A percentile compares a stretch with the other conserved stretches of the same genome.
Evolutionary conservation across 1,140 invertebrate species (phyloP).

Genomic region (Lerema accius): DNA sequence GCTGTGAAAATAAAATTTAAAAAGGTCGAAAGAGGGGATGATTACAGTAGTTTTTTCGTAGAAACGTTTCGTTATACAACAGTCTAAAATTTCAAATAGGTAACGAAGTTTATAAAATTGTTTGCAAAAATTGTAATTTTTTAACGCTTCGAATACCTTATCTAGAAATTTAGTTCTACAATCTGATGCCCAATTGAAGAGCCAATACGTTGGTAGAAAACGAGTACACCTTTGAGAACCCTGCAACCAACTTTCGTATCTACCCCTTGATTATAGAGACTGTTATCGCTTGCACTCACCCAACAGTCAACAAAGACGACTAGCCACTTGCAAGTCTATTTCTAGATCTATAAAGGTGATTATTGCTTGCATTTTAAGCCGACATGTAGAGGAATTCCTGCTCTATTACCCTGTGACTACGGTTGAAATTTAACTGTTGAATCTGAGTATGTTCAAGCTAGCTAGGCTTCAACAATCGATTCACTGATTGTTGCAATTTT

Average conservation of each 20-base stretch:
- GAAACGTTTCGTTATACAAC: too few species aligned
- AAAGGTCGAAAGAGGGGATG: too few species aligned
- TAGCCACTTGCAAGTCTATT: constrained; percentile 27
- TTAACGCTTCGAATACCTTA: not conserved
- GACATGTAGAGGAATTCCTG: not conserved
- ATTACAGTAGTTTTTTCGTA: too few species aligned
- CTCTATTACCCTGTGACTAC: not conserved
- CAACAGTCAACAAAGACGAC: constrained; percentile 24
- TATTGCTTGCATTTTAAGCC: constrained; percentile 18
- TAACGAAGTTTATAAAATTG: too few species aligned
- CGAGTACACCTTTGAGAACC: constrained; percentile 7
- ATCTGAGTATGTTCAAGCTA: constrained; percentile 6
- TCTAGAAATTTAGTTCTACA: not conserved
- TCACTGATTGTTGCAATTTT: constrained; percentile 33
- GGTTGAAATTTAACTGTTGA: not conserved
- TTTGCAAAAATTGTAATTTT: too few species aligned
- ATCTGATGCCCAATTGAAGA: constrained; percentile 14
- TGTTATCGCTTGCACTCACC: constrained; percentile 4
- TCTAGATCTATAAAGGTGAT: constrained; percentile 25
- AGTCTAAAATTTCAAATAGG: too few species aligned
- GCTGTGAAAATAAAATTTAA: too few species aligned
- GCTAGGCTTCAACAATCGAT: constrained; percentile 24
- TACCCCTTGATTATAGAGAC: not conserved
- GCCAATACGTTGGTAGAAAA: constrained; percentile 17
- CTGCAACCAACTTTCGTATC: not conserved